Evolutionary conservation across 2,888 invertebrate genomes (phyloP).

Genomic region (Hedychridium roseum): DNA sequence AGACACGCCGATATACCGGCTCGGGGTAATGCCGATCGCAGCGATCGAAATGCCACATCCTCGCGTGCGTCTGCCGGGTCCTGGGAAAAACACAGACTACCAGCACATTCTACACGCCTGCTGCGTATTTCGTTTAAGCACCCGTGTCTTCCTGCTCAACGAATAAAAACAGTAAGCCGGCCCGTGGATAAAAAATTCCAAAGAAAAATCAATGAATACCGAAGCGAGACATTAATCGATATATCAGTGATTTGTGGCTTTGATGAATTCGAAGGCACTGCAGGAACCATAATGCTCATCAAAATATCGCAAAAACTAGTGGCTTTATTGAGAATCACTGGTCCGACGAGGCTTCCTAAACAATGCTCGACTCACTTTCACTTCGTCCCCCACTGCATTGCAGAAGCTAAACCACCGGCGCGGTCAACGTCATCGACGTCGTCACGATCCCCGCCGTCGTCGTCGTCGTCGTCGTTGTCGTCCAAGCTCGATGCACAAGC

Average conservation of each 20-base stretch:
- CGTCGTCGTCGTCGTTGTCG: constrained; percentile 20
- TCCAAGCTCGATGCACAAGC: background rate
- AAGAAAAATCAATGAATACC: too few species aligned
- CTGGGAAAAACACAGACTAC: too few species aligned
- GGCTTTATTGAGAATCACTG: constrained; percentile 59
- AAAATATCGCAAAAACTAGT: too few species aligned
- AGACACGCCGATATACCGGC: constrained; percentile 24
- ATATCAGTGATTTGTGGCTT: constrained; percentile 7
- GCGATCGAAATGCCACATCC: constrained; percentile 37
- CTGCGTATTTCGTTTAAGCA: too few species aligned
- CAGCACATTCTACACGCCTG: too few species aligned
- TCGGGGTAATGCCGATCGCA: constrained; percentile 10
- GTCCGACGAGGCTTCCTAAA: constrained; percentile 60
- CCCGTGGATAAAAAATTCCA: constrained; percentile 3
- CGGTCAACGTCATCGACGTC: constrained; percentile 10
- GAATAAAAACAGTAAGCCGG: background rate
- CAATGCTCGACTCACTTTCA: constrained; percentile 63
- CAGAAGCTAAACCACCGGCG: constrained; percentile 9
- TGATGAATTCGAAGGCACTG: constrained; percentile 9
- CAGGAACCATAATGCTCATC: too few species aligned
- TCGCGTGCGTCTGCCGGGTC: constrained; percentile 14
- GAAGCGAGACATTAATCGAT: background rate
- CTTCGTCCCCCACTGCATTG: constrained; percentile 51
- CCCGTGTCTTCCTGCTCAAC: too few species aligned
- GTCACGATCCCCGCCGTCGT: constrained; percentile 17